Percentiles rank a stretch among this genome's conserved stretches.
Conservation (phyloP, 2,888 invertebrate genomes). For the Napeogenes sylphis region DNA sequence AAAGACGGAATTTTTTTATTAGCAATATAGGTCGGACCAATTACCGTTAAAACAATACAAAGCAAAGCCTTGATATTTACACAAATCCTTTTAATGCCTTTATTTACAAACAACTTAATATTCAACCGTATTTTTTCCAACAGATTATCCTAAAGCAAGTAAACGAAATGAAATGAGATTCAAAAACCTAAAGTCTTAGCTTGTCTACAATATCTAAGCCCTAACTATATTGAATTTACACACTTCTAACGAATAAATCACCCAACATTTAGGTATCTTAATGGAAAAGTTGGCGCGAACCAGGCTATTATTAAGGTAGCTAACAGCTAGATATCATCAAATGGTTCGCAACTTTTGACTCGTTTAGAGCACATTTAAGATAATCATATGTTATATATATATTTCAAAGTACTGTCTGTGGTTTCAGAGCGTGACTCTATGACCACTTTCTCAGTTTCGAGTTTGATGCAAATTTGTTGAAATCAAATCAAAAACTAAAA, state of each 20-base stretch:
- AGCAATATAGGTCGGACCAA: constrained; percentile 30
- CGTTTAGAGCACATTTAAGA: no score
- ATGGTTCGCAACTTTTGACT: constrained; percentile 12
- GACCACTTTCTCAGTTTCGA: constrained; percentile 25
- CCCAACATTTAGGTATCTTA: no score
- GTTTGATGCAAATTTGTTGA: constrained; percentile 6
- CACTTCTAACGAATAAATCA: not conserved
- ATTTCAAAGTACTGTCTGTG: constrained; percentile 16
- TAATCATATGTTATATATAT: not conserved
- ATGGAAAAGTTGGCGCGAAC: constrained; percentile 11
- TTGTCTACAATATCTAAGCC: no score
- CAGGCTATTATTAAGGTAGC: constrained; percentile 19
- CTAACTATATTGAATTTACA: not conserved
- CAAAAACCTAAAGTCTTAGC: no score
- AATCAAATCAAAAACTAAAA: not conserved
- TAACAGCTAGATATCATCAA: constrained; percentile 16
- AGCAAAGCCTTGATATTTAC: constrained; percentile 54
- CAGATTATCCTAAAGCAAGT: no score
- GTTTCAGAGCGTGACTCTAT: constrained; percentile 25
- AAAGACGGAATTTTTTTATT: constrained; percentile 32
- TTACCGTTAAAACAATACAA: constrained; percentile 31
- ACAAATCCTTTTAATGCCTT: constrained; percentile 36
- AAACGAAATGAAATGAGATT: no score
- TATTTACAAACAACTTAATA: constrained; percentile 17
- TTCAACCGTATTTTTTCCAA: no score